Evolutionary conservation across 2,888 invertebrate species (phyloP).

Genomic region (Spodoptera exigua): DNA sequence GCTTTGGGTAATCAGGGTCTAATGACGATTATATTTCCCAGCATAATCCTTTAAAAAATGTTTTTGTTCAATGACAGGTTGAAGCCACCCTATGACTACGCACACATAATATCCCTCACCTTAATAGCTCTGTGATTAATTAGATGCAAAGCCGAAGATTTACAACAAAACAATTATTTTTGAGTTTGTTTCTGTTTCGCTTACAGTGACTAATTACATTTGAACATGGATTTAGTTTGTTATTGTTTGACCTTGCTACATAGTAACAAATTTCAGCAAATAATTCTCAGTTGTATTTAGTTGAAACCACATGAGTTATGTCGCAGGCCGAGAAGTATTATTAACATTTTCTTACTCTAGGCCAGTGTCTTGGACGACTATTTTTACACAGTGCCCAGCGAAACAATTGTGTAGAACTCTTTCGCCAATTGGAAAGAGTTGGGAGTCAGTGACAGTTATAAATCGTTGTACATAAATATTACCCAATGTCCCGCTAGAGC

Average conservation of each 20-base stretch:
- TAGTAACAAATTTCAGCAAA: constrained; percentile 39
- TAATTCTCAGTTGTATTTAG: constrained; percentile 51
- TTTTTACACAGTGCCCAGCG: constrained; percentile 71
- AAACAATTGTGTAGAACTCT: constrained; percentile 77
- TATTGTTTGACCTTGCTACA: constrained; percentile 20
- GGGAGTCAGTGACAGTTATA: constrained; percentile 73
- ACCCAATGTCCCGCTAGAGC: constrained; percentile 46
- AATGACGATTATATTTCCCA: too few species aligned
- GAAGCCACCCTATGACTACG: too few species aligned
- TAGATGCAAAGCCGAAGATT: constrained; percentile 5
- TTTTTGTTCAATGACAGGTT: too few species aligned
- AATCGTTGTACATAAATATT: constrained; percentile 76
- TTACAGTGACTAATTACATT: constrained; percentile 15
- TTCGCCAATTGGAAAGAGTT: constrained; percentile 82
- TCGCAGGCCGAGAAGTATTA: constrained; percentile 66
- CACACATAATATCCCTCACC: too few species aligned
- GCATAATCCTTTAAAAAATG: too few species aligned
- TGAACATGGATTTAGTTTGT: constrained; percentile 9
- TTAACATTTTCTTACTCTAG: constrained; percentile 66
- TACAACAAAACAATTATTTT: constrained; percentile 18
- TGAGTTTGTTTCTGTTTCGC: constrained; percentile 4
- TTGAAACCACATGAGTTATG: constrained; percentile 65
- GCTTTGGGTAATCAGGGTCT: too few species aligned
- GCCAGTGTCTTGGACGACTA: constrained; percentile 74
- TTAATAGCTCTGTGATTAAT: constrained; percentile 5